phyloP scores from a whole-genome alignment of 2,797 vertebrate species.

The Lutjanus campechanus region DNA sequence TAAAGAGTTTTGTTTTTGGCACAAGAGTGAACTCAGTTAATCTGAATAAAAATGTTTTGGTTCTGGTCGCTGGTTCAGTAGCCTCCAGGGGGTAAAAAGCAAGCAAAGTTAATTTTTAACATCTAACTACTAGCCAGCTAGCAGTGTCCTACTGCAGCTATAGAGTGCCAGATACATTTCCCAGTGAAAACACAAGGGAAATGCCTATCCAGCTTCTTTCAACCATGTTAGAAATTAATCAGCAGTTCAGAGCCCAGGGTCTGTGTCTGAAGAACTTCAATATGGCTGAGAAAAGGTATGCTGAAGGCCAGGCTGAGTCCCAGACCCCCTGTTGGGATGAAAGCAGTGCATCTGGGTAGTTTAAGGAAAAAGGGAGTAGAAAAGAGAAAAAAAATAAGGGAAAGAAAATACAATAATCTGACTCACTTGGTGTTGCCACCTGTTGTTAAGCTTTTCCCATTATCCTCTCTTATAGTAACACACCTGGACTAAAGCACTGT shows the following conservation, averaged over 20 bases:
- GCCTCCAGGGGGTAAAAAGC: not conserved
- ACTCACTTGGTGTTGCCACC: not conserved
- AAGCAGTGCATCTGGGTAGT: conserved; percentile 9
- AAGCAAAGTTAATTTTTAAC: not conserved
- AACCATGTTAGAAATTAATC: not conserved
- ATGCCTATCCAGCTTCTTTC: not conserved
- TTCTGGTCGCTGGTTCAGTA: not conserved
- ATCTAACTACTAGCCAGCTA: not conserved
- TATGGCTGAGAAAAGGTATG: not conserved
- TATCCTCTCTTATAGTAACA: conserved; percentile 12
- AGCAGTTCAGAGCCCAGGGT: not conserved
- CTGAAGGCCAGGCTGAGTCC: conserved; percentile 7
- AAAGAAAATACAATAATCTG: conserved; percentile 1
- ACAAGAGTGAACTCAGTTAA: not conserved
- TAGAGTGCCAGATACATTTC: not conserved
- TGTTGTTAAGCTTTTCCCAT: conserved; percentile 33
- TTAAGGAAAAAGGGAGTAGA: not conserved
- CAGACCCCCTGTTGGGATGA: conserved; percentile 5
- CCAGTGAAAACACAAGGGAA: not conserved
- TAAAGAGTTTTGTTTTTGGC: not conserved
- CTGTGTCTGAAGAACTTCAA: not conserved
- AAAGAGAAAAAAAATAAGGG: not conserved
- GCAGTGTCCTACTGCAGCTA: not conserved
- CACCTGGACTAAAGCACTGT: conserved; percentile 15
- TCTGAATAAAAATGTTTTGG: not conserved